Conservation (phyloP, 1,140 invertebrate species). For the Diorhabda elongata region DNA sequence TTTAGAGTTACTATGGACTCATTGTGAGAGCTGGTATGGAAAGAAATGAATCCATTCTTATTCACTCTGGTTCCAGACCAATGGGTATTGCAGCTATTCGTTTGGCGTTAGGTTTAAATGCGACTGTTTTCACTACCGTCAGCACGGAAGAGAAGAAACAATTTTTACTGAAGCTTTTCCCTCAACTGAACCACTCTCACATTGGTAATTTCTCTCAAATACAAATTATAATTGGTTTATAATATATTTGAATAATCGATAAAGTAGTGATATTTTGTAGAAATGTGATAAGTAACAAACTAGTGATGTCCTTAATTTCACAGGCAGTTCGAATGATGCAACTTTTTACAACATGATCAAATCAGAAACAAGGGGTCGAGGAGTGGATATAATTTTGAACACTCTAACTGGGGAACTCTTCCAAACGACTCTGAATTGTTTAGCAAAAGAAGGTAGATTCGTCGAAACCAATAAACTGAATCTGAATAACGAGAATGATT, state of each 20-base stretch:
- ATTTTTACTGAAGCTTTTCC: conserved; percentile 54
- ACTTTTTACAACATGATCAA: conserved; percentile 59
- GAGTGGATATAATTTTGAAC: conserved; percentile 66
- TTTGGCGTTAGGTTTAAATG: conserved; percentile 60
- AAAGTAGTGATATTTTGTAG: too few species aligned
- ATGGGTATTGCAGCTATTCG: conserved; percentile 77
- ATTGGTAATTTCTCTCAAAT: background rate
- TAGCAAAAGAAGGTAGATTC: conserved; percentile 64
- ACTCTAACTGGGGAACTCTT: conserved; percentile 65
- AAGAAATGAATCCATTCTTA: conserved; percentile 51
- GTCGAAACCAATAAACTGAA: conserved; percentile 77
- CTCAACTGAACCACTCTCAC: conserved; percentile 27
- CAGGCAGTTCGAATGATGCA: conserved; percentile 58
- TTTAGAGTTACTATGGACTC: background rate
- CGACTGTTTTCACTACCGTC: conserved; percentile 68
- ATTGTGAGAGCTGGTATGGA: conserved; percentile 23
- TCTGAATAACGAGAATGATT: conserved; percentile 50
- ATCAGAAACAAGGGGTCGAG: conserved; percentile 56
- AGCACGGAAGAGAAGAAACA: conserved; percentile 65
- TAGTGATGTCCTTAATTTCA: too few species aligned
- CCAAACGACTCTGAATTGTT: conserved; percentile 71
- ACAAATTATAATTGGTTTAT: too few species aligned
- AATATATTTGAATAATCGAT: too few species aligned
- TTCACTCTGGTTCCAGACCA: conserved; percentile 72
- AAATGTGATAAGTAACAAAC: too few species aligned